Evolutionary conservation across 2,113 vertebrate species (phyloP), one percentile per base, ranked within the genome.

Genomic region (Melanostigma gelatinosum): DNA sequence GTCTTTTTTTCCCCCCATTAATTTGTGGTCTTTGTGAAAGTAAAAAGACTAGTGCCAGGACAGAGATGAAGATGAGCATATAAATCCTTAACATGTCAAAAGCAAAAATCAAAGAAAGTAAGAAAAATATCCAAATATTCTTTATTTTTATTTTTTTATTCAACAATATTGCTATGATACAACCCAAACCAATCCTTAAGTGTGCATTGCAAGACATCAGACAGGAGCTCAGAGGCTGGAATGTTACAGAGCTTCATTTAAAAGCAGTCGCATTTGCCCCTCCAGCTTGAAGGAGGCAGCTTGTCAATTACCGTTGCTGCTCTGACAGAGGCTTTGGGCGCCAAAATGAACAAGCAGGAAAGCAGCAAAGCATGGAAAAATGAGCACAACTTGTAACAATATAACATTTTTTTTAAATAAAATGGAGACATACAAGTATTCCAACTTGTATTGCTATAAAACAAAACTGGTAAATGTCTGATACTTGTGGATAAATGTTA

Each of bases 21-120:
- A 93, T 94, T 94, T 93, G 90, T 89, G 90, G 90, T 93, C 87
- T 93, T 88, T 94, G 93, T 92, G 76, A 75, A 89, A 91, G 88
- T 86, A 93, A 85, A 91, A 93, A 92, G 85, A 88, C 71, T 46
- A 60, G 70, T 38, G 80, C 83, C 76, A 88, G 85, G 80, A 92
- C 86, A 91, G 80, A 85, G 63, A 87, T 12, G 79, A 91, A 81
- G 66, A 84, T 77, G 82, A 12, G 60, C 64, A 58, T 54, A 57
- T 67, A 87, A 86, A 85, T 55, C 62, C 36, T 75, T 65, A 83
- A 80, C 74, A 87, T 69, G 90, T 88, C 70, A 87, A 79, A 70
- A 66, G 57, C 46, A 60, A 60, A 83, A 86, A 89, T 89, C 79
- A 90, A 91, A 88, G 75, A 75, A 84, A 85, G 77, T 63, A 74